Conservation (phyloP, 1,140 invertebrate genomes). For the Bombus soroeensis region DNA sequence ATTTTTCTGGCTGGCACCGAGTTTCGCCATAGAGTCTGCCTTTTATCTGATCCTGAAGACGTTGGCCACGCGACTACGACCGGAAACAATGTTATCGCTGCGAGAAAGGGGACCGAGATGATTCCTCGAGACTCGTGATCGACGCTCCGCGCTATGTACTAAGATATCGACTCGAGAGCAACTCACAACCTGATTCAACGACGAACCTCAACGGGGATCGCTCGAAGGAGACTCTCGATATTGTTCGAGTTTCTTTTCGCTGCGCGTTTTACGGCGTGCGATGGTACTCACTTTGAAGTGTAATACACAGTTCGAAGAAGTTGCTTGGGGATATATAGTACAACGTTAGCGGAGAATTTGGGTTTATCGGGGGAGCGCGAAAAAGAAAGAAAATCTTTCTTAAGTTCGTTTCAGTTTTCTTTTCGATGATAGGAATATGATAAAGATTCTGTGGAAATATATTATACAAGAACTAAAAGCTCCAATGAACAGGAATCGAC, state of each 20-base stretch:
- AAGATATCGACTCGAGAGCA: constrained; percentile 4
- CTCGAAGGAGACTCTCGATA: not conserved
- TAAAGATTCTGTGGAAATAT: not conserved
- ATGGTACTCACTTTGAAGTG: not conserved
- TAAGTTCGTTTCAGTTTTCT: no score
- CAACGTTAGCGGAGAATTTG: not conserved
- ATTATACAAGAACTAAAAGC: not conserved
- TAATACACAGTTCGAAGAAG: not conserved
- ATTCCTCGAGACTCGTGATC: constrained; percentile 35
- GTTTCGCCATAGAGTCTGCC: not conserved
- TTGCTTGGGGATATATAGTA: not conserved
- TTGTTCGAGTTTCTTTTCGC: not conserved
- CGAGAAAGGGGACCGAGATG: not conserved
- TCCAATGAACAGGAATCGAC: not conserved
- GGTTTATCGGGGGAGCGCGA: not conserved
- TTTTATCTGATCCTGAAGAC: constrained; percentile 25
- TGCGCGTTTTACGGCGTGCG: not conserved
- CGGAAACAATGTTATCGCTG: constrained; percentile 61
- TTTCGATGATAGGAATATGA: no score
- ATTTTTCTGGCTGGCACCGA: constrained; percentile 36
- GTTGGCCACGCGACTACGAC: not conserved
- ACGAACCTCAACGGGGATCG: not conserved
- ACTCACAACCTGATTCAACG: not conserved
- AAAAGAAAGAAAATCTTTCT: no score
- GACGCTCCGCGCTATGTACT: not conserved